Evolutionary conservation across 35 echinoderm and acorn worm genomes (phyloP).

Genomic region (Apostichopus parvimensis): DNA sequence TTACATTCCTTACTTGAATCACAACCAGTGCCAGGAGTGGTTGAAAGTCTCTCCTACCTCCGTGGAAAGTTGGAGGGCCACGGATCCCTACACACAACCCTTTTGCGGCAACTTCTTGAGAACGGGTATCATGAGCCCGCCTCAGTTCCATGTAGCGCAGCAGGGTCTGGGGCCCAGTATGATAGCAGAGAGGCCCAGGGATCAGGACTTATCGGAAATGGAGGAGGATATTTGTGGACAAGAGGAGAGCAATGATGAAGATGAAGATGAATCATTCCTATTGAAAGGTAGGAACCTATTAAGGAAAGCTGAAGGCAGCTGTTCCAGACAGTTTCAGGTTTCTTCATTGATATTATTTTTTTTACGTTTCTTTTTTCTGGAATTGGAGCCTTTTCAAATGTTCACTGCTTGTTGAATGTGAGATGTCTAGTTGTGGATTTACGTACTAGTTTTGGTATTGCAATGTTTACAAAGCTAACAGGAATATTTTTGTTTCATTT

Average conservation of each 20-base stretch:
- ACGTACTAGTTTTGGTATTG: too few species aligned
- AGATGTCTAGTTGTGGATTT: too few species aligned
- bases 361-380: too few species aligned
- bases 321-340: too few species aligned
- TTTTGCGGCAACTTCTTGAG: conserved; percentile 55
- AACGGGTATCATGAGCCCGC: conserved; percentile 65
- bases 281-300: conserved; percentile 10
- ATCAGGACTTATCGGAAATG: conserved; percentile 13
- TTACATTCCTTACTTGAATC: conserved; percentile 48
- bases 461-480: too few species aligned
- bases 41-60: conserved; percentile 26
- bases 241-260: neutral
- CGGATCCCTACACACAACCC: conserved; percentile 42
- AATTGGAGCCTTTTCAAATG: too few species aligned
- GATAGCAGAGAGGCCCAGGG: conserved; percentile 50
- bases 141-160: conserved; percentile 55
- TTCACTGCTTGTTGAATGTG: too few species aligned
- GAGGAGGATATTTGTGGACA: conserved; percentile 27
- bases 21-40: conserved; percentile 49
- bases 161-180: conserved; percentile 54
- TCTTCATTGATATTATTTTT: too few species aligned
- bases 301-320: too few species aligned
- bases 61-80: conserved; percentile 45
- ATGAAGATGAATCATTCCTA: neutral
- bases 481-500: too few species aligned